Base-by-base conservation (phyloP, 2,113 vertebrate species). In the Erpornis zantholeuca region DNA sequence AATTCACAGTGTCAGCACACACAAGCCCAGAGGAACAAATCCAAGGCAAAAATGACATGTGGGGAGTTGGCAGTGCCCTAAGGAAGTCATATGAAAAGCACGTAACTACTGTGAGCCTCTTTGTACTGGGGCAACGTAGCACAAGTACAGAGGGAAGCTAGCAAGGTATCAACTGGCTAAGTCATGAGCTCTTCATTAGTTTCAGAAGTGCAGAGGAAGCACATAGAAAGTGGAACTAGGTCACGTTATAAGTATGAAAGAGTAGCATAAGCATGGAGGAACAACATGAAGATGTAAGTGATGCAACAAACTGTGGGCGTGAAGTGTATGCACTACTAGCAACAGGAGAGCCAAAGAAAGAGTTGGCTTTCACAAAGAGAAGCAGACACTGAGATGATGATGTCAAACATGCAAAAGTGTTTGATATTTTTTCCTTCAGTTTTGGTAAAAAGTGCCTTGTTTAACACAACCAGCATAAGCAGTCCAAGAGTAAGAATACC, bases 141-240 rank as follows among this genome's bases (percentile, higher is more conserved):
- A 33, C 50, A 78, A 42, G 19, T 17, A 60, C 38, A 38, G 38
- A 73, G 53, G 54, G 78, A 91, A 84, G 44, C 27, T 10, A 40
- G 57, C 54, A 76, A 82, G 36, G 25, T 82, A 56, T 63, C 75
- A 82, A 10, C 73, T 38, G 31, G 23, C 68, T 86, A 80, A 50
- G 77, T 86, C 50, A 93, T 2, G 11, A 94, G 71, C 36, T 88
- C 79, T 53, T 95, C 66, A 54, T 82, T 76, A 69, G 92, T 80
- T 90, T 92, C 82, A 94, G 56, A 93, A 86, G 68, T 75, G 75
- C 82, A 95, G 86, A 92, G 94, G 86, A 95, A 96, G 88, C 72
- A 52, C 64, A 90, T 42, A 92, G 95, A 95, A 96, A 93, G 91
- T 96, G 71, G 94, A 97, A 96, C 60, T 90, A 70, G 86, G 96